Conservation (phyloP, 1,140 invertebrate species). For the Anoplophora glabripennis region DNA sequence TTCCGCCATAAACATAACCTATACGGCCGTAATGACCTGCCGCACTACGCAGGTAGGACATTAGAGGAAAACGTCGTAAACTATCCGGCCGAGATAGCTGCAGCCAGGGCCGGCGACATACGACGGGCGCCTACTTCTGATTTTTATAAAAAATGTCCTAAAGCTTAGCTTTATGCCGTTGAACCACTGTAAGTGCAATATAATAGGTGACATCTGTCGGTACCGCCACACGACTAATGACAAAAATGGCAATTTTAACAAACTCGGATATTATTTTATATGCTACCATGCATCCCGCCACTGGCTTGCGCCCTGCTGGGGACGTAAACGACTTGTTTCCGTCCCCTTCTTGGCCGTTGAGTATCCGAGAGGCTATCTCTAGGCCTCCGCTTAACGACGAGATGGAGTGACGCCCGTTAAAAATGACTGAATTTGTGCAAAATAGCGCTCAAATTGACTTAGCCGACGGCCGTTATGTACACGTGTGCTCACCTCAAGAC, state of each 20-base stretch:
- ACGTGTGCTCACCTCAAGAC: no score
- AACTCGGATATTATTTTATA: background rate
- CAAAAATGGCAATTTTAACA: background rate
- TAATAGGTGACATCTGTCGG: background rate
- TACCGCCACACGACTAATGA: background rate
- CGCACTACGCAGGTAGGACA: slow-evolving; percentile 3
- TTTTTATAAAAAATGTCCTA: background rate
- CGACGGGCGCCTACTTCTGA: background rate
- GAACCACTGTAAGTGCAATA: background rate
- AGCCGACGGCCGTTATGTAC: no score
- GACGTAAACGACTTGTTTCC: slow-evolving; percentile 12
- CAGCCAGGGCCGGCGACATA: background rate
- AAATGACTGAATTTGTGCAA: slow-evolving; percentile 15
- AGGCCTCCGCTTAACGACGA: slow-evolving; percentile 1
- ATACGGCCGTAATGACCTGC: slow-evolving; percentile 10
- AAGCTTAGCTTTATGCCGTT: background rate
- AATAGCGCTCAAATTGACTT: slow-evolving; percentile 12
- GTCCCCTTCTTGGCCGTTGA: background rate
- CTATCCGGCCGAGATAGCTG: background rate
- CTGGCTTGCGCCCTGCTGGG: background rate
- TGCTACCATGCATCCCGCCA: background rate
- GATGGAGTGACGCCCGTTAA: no score
- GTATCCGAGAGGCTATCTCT: slow-evolving; percentile 1
- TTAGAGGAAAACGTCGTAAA: slow-evolving; percentile 7
- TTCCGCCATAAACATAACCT: slow-evolving; percentile 19